These are phyloP conservation scores for Hyperoplus immaculatus DNA, from an alignment of 2,797 vertebrate species.

Conservation along the genomic window DNA sequence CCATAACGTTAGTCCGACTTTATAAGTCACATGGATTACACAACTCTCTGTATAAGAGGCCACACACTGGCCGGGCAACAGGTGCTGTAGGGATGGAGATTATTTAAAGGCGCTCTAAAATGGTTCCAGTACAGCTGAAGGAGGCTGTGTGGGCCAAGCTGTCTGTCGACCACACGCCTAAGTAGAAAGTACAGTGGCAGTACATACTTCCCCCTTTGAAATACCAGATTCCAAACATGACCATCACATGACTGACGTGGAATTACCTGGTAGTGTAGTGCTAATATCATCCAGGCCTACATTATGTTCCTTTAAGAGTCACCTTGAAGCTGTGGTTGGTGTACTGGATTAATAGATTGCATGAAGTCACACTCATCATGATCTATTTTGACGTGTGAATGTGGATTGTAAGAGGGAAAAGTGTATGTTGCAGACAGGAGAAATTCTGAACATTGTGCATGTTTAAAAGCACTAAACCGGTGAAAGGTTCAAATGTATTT, in stretches of 20 bases:
- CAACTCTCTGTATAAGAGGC: constrained; percentile 72
- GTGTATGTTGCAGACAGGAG: background rate
- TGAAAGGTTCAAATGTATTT: constrained; percentile 59
- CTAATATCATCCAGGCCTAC: background rate
- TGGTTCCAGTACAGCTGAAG: constrained; percentile 77
- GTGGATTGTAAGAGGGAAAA: background rate
- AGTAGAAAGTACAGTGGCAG: constrained; percentile 76
- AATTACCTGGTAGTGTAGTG: constrained; percentile 51
- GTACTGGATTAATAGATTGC: background rate
- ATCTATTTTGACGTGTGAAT: background rate
- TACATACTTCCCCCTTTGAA: constrained; percentile 78
- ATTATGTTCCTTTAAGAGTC: background rate
- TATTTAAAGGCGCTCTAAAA: constrained; percentile 84
- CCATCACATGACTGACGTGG: constrained; percentile 62
- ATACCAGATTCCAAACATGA: constrained; percentile 65
- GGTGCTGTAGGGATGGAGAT: constrained; percentile 78
- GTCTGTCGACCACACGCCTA: constrained; percentile 70
- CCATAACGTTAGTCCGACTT: constrained; percentile 45
- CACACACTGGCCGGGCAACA: constrained; percentile 60
- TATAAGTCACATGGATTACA: constrained; percentile 66
- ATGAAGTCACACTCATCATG: background rate
- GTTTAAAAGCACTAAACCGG: constrained; percentile 61
- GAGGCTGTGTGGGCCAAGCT: constrained; percentile 55
- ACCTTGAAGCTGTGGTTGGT: background rate
- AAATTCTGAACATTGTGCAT: constrained; percentile 59